Base-by-base conservation (phyloP, 2,113 vertebrate species). In the Perognathus longimembris region DNA sequence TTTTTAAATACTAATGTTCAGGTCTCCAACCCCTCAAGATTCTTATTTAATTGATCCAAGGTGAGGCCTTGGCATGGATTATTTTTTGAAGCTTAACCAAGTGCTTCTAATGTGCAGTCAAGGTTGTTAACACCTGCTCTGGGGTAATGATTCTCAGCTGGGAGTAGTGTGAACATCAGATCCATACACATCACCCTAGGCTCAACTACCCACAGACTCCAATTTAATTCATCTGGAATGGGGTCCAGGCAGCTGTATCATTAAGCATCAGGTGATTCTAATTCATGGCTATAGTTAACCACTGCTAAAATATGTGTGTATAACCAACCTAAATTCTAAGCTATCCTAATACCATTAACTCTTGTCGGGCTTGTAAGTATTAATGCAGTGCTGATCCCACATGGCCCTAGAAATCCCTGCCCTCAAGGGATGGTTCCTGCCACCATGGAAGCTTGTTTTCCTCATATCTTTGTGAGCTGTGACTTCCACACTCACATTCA, bases 41-140 rank as follows among this genome's bases (percentile, higher is more conserved):
- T 93, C 79, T 88, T 94, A 92, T 66, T 94, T 94, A 89, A 95
- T 89, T 93, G 89, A 96, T 93, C 89, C 0, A 6, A 59, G 40
- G 73, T 89, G 82, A 94, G 40, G n/a, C n/a, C 28, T 81, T 40
- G 45, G 57, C 57, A 75, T 81, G 79, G 89, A 57, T 89, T 96
- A 89, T 93, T 90, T 96, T 96, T 92, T 93, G 84, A 94, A 93
- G 91, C 84, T 96, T 97, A 97, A 97, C 95, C 94, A 95, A 97
- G 84, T 95, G 93, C 94, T 85, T 94, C 89, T 93, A 94, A 96
- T 95, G 91, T 96, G 89, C 80, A 93, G 80, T 95, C 83, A 82
- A 96, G 89, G 93, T 89, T 93, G 92, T 88, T 93, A 89, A 96
- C 95, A 96, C 96, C 95, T 97, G 95, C 91, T 96, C 93, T n/a